Base-by-base conservation (phyloP, 2,797 vertebrate species). In the Centroberyx gerrardi region DNA sequence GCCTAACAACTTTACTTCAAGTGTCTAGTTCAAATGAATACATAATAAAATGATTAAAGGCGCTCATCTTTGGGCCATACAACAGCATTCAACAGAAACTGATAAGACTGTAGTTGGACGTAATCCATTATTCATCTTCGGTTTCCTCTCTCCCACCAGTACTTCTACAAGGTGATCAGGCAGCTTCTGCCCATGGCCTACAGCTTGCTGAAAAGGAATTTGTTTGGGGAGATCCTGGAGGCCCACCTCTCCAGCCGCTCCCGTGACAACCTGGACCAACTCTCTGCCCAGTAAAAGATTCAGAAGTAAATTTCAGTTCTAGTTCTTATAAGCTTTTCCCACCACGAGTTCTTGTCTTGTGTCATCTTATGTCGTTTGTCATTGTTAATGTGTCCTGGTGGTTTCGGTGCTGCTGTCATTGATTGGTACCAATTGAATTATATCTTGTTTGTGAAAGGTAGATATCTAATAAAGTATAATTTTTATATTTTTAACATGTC, bases 161-260 rank as follows among this genome's bases (percentile, higher is more conserved):
- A 99, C 90, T 98, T 99, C 92, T 96, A 98, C 92, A 99, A 99
- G 91, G 95, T 97, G 18, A 93, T 97, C 79, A 94, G 95, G n/a
- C 98, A 98, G 74, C 96, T 99, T 70, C 94, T 99, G 84, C 96
- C 97, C 5, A 93, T 99, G 93, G 97, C 98, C 0, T 99, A 99
- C 93, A 96, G 67, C 44, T 93, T 99, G 68, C 90, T 99, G 82
- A 96, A 97, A 89, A 95, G 97, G 86, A 94, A 86, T 76, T 90
- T 98, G 70, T 99, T 99, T 74, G 97, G 96, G 0, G 96, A 97
- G 66, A 97, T 99, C 87, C 90, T 98, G 74, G 94, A 97, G 89
- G 94, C 93, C 29, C 98, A 99, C 74, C 87, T 99, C 59, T 92
- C 94, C 73, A 93, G 79, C 67, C 96, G 97, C 70, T 96, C 79